These are phyloP conservation scores for Thymelicus sylvestris DNA, from an alignment of 2,888 invertebrate genomes.

Conservation along the genomic window DNA sequence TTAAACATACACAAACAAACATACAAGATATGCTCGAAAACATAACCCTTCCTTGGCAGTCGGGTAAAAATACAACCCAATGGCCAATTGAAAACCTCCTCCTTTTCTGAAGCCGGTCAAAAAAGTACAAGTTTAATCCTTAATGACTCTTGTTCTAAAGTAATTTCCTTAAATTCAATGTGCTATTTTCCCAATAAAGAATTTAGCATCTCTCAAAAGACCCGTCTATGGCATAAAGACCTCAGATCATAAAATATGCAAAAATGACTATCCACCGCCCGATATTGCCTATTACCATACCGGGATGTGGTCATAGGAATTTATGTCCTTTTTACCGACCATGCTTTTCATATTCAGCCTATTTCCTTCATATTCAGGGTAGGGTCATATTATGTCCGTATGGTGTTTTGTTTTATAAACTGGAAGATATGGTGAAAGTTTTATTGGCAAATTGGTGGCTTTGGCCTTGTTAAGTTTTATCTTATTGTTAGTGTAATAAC, in stretches of 20 bases:
- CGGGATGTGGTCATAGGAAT: slow-evolving; percentile 17
- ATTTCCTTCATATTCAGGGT: not conserved
- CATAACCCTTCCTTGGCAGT: too few relatives aligned
- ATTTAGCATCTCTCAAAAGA: slow-evolving; percentile 7
- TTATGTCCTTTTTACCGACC: slow-evolving; percentile 18
- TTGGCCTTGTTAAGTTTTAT: too few relatives aligned
- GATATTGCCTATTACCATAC: slow-evolving; percentile 21
- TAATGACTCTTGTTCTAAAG: not conserved
- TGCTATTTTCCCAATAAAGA: not conserved
- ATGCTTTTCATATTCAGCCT: slow-evolving; percentile 20
- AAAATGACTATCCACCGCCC: slow-evolving; percentile 8
- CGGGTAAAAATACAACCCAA: too few relatives aligned
- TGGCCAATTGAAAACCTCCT: too few relatives aligned
- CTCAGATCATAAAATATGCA: slow-evolving; percentile 13
- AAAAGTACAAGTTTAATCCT: too few relatives aligned
- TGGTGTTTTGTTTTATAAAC: not conserved
- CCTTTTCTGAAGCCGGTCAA: too few relatives aligned
- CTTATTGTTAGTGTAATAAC: too few relatives aligned
- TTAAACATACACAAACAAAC: too few relatives aligned
- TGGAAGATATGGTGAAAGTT: not conserved
- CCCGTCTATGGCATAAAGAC: not conserved
- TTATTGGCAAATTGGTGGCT: not conserved
- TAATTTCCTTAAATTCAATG: slow-evolving; percentile 7
- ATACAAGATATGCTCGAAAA: too few relatives aligned
- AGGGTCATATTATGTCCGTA: not conserved